Percentiles rank a stretch among this genome's conserved stretches.
These are phyloP conservation scores for human (Homo sapiens) DNA, from an alignment of 2,113 vertebrate species.

Conservation along the genomic window GRCh38 chr5:3709001-3709500, in stretches of 20 bases:
- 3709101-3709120: neutral
- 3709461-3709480: slow-evolving; percentile 56
- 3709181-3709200: neutral
- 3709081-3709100: neutral
- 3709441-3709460: neutral
- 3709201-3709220: neutral
- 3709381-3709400: neutral
- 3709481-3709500: slow-evolving; percentile 27
- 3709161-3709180: rapidly evolving
- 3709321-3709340: slow-evolving; percentile 21
- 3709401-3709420: neutral
- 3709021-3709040: neutral
- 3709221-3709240: neutral
- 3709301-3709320: neutral
- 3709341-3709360: neutral
- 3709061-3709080: neutral
- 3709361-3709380: slow-evolving; percentile 34
- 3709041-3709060: neutral
- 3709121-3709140: neutral
- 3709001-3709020: neutral
- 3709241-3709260: neutral
- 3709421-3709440: slow-evolving; percentile 23
- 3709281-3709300: neutral
- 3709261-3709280: neutral
- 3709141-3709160: neutral